A percentile compares a stretch with the other conserved stretches of the same genome.
Conservation (phyloP, 1,140 invertebrate genomes). For the Drosophila lacertosa region DNA sequence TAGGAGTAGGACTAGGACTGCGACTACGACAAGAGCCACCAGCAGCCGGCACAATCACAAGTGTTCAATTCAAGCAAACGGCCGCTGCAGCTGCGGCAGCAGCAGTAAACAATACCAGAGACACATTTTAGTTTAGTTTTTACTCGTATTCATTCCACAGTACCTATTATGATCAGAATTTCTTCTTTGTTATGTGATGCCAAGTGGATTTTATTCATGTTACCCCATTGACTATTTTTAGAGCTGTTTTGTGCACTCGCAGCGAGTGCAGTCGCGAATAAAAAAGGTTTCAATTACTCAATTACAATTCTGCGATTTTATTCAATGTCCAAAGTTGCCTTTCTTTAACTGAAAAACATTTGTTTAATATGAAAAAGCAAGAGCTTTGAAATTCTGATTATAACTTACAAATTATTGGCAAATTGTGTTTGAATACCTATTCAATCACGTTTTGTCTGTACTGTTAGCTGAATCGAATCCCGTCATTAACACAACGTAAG, state of each 20-base stretch:
- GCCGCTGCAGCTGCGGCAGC: too few relatives aligned
- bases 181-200: slow-evolving; percentile 67
- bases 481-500: too few relatives aligned
- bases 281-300: slow-evolving; percentile 59
- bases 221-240: slow-evolving; percentile 57
- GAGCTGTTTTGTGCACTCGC: slow-evolving; percentile 38
- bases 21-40: too few relatives aligned
- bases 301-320: slow-evolving; percentile 14
- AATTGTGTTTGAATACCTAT: too few relatives aligned
- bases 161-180: slow-evolving; percentile 55
- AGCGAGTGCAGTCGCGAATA: slow-evolving; percentile 58
- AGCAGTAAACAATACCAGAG: slow-evolving; percentile 21
- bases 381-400: too few relatives aligned
- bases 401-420: too few relatives aligned
- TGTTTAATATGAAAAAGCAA: too few relatives aligned
- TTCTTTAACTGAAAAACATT: too few relatives aligned
- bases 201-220: slow-evolving; percentile 58
- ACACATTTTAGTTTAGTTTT: slow-evolving; percentile 41
- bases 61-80: slow-evolving; percentile 28
- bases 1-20: slow-evolving; percentile 51
- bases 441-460: too few relatives aligned
- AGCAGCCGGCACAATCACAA: slow-evolving; percentile 11
- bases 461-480: too few relatives aligned
- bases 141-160: slow-evolving; percentile 33
- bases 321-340: too few relatives aligned